Evolutionary conservation across 2,797 vertebrate species (phyloP), one percentile per base, ranked within the genome.

Genomic region (Coregonus sp.): DNA sequence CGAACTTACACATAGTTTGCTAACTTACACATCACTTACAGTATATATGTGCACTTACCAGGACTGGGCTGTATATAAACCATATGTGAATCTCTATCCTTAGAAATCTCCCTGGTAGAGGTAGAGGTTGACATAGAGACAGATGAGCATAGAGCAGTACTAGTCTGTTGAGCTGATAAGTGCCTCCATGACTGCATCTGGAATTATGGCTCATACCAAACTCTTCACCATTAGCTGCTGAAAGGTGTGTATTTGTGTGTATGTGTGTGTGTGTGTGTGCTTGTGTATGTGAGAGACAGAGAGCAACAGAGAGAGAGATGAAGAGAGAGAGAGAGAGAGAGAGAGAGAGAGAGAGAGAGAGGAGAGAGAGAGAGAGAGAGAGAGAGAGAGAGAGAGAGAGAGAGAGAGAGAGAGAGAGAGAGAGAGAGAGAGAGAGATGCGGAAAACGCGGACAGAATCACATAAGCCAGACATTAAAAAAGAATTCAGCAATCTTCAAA

Each of bases 81-180:
- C 59, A 73, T 71, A 56, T 75, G 75, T 75, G 80, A 86, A 75
- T 59, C 3, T 82, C 77, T 66, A 85, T 78, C 81, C 81, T 89
- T 89, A 91, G 40, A 47, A 47, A 47, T 90, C 86, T 79, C 90
- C 70, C 78, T 67, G 3, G 76, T 65, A n/a, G 81, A 81, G 85
- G 72, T 25, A 67, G 47, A 76, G 82, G 77, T 77, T 87, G 84
- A 88, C 85, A 82, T 82, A 87, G 81, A 90, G 84, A 86, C 75
- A 76, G 78, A 83, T 83, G 85, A 81, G 78, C 82, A 84, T 83
- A 81, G 29, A 25, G 20, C 59, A 63, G 59, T 47, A 11, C 83
- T 85, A 79, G 67, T 81, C 80, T 86, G 85, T 83, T 80, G 63
- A 72, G 76, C 86, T 88, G 89, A 90, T 92, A 92, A 90, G 88